Conservation (phyloP, 1,140 invertebrate species). For the Zaprionus camerounensis region DNA sequence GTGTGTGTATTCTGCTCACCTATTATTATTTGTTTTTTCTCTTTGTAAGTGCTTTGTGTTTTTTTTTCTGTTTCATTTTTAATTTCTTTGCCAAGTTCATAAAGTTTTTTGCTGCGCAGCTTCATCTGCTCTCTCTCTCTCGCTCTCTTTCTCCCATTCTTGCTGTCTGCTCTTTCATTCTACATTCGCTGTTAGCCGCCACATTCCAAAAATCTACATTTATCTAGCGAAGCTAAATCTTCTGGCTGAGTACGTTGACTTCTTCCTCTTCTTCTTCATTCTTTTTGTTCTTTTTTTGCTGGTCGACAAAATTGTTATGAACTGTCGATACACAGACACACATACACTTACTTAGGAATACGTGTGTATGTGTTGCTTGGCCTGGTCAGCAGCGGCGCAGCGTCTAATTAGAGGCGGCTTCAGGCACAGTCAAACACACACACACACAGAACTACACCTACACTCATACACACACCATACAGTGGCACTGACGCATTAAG, state of each 20-base stretch:
- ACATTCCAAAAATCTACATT: constrained; percentile 34
- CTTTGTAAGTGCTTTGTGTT: constrained; percentile 39
- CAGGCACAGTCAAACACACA: not conserved
- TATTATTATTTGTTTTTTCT: constrained; percentile 34
- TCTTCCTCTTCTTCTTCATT: not conserved
- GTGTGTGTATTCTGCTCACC: constrained; percentile 16
- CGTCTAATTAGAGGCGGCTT: constrained; percentile 13
- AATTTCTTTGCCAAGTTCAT: constrained; percentile 73
- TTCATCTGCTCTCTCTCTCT: constrained; percentile 4
- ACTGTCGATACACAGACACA: not conserved
- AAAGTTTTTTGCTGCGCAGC: constrained; percentile 25
- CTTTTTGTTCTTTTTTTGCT: not conserved
- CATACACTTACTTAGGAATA: not conserved
- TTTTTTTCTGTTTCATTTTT: constrained; percentile 14
- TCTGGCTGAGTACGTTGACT: constrained; percentile 46
- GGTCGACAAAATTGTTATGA: constrained; percentile 9
- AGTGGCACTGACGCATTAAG: no score
- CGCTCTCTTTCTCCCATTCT: not conserved
- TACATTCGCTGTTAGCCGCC: not conserved
- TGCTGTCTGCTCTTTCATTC: not conserved
- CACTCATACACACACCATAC: not conserved
- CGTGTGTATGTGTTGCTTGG: not conserved
- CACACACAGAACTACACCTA: not conserved
- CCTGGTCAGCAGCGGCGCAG: not conserved
- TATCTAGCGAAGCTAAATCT: constrained; percentile 3